Conservation (phyloP, 2,113 vertebrate species). For the Urocynchramus pylzowi region DNA sequence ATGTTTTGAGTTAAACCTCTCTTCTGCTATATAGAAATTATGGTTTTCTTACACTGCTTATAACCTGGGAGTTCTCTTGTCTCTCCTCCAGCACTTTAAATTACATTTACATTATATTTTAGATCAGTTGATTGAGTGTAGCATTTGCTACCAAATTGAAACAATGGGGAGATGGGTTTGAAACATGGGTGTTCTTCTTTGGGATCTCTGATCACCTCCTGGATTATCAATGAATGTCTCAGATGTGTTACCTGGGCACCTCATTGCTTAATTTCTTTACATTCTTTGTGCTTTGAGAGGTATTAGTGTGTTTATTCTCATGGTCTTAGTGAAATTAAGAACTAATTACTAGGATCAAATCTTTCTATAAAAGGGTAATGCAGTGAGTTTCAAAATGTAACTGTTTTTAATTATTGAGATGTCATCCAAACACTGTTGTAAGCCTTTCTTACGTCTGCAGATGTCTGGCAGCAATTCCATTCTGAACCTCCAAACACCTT, state of each 20-base stretch:
- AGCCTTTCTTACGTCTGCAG: background rate
- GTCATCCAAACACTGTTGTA: background rate
- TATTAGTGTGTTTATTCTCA: conserved; percentile 12
- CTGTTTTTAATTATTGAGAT: conserved; percentile 20
- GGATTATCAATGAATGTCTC: conserved; percentile 14
- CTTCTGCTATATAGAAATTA: background rate
- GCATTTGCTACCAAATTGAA: background rate
- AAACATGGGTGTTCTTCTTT: background rate
- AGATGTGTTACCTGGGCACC: background rate
- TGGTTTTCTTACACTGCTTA: background rate
- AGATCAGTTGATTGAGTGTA: background rate
- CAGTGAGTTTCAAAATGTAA: background rate
- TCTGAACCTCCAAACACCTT: background rate
- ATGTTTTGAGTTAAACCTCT: background rate
- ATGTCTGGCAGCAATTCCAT: background rate
- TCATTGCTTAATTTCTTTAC: conserved; percentile 11
- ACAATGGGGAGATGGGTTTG: background rate
- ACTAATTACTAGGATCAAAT: conserved; percentile 22
- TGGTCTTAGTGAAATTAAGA: conserved; percentile 52
- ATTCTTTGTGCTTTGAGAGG: background rate
- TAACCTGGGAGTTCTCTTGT: background rate
- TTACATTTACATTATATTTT: background rate
- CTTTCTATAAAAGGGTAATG: conserved; percentile 41
- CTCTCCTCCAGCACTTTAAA: background rate
- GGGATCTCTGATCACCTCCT: background rate